Evolutionary conservation across 2,797 vertebrate genomes (phyloP).

Genomic region (Adelosebastes latens): DNA sequence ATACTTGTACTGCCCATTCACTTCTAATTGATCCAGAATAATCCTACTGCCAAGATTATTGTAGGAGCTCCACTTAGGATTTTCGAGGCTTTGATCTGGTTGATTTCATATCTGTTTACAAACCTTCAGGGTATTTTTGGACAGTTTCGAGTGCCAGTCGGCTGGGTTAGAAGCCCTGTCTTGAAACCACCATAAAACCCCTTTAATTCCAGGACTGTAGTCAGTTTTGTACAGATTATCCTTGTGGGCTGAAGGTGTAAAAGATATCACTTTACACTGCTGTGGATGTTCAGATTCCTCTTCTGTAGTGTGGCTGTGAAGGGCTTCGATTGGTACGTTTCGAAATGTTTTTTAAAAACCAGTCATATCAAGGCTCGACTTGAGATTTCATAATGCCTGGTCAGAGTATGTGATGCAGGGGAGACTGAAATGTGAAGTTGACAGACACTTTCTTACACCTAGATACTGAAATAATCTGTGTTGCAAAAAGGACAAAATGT

Average conservation of each 20-base stretch:
- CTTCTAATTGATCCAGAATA: neutral
- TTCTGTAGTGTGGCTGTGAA: neutral
- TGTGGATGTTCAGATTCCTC: constrained; percentile 13
- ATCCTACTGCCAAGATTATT: neutral
- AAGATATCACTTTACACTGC: constrained; percentile 1
- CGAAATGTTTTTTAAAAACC: neutral
- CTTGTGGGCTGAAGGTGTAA: neutral
- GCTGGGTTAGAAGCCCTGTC: neutral
- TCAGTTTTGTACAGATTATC: constrained; percentile 19
- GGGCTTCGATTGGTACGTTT: constrained; percentile 13
- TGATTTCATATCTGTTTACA: constrained; percentile 50
- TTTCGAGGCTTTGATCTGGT: constrained; percentile 7
- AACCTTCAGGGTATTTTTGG: constrained; percentile 45
- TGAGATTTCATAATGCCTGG: constrained; percentile 12
- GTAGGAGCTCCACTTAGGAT: neutral
- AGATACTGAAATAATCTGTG: neutral
- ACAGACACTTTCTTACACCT: neutral
- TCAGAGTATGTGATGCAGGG: constrained; percentile 15
- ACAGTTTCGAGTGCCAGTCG: neutral
- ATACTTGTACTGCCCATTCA: neutral
- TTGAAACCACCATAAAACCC: constrained; percentile 23
- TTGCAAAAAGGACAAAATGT: neutral
- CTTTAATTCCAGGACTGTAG: constrained; percentile 24
- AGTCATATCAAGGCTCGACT: neutral
- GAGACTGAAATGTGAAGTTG: constrained; percentile 24